Percentiles rank a stretch among this genome's conserved stretches.
phyloP scores from a whole-genome alignment of 2,113 vertebrate genomes.

The Prinia subflava region DNA sequence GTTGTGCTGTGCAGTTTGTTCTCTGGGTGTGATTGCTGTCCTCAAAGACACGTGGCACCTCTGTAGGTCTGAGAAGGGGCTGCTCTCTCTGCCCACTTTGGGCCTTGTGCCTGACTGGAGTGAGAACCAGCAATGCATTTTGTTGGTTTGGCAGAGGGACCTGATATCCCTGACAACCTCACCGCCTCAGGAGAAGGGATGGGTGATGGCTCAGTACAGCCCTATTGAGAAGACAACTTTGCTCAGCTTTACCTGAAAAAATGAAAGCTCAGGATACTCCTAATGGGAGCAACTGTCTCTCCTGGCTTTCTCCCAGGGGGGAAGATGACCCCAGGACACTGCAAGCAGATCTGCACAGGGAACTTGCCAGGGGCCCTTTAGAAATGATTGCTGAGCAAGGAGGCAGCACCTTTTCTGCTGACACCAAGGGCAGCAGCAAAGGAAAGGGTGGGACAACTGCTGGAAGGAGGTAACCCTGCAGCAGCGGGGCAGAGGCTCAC shows the following conservation, averaged over 20 bases:
- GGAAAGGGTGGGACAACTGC: neutral
- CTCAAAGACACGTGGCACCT: neutral
- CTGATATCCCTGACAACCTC: neutral
- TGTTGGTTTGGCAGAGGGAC: neutral
- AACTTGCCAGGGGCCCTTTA: neutral
- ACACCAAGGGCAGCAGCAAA: neutral
- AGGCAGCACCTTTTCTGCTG: conserved; percentile 34
- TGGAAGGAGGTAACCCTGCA: neutral
- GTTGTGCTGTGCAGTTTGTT: neutral
- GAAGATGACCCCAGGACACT: conserved; percentile 1
- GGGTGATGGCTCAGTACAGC: neutral
- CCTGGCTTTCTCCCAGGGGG: conserved; percentile 26
- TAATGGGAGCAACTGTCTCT: neutral
- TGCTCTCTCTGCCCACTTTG: neutral
- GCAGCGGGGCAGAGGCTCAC: neutral
- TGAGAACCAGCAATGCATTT: neutral
- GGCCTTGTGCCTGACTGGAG: neutral
- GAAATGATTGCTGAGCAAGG: conserved; percentile 38
- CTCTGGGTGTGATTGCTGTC: neutral
- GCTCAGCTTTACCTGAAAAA: neutral
- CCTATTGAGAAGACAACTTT: neutral
- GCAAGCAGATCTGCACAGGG: neutral
- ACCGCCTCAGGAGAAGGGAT: neutral
- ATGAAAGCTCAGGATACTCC: neutral
- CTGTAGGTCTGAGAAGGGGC: neutral